Conservation (phyloP, 2,113 vertebrate genomes). For the Bos indicus region DNA sequence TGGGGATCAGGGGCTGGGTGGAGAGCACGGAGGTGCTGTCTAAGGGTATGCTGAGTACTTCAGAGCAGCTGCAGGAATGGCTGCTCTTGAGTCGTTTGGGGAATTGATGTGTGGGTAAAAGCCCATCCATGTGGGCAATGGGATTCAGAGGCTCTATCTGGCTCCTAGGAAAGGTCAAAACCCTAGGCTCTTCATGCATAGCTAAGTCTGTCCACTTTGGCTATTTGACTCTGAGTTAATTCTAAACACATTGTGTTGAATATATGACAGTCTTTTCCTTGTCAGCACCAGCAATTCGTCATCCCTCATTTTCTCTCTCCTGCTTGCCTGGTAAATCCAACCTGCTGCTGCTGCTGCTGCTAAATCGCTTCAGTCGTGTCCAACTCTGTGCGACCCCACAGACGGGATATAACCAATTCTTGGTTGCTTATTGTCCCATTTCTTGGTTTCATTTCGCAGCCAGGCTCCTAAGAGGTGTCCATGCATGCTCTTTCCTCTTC, state of each 20-base stretch:
- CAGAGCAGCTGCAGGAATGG: neutral
- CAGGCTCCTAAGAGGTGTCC: neutral
- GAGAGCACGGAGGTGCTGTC: neutral
- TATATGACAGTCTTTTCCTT: neutral
- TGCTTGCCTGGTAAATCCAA: neutral
- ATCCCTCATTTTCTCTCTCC: neutral
- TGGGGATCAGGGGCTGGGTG: neutral
- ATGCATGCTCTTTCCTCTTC: neutral
- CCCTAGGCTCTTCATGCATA: neutral
- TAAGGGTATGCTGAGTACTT: neutral
- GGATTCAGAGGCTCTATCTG: neutral
- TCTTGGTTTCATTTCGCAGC: neutral
- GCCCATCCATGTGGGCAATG: neutral
- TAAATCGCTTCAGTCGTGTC: too few species aligned
- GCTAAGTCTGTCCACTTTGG: neutral
- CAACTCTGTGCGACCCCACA: too few species aligned
- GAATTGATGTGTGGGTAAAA: neutral
- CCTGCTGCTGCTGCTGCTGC: too few species aligned
- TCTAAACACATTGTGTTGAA: neutral
- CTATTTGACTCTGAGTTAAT: neutral
- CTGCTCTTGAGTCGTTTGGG: neutral
- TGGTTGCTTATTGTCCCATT: neutral
- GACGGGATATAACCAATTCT: neutral
- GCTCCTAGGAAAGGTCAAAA: neutral
- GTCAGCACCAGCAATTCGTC: neutral